Conservation (phyloP, 2,113 vertebrate species). For the Aramus guarauna region DNA sequence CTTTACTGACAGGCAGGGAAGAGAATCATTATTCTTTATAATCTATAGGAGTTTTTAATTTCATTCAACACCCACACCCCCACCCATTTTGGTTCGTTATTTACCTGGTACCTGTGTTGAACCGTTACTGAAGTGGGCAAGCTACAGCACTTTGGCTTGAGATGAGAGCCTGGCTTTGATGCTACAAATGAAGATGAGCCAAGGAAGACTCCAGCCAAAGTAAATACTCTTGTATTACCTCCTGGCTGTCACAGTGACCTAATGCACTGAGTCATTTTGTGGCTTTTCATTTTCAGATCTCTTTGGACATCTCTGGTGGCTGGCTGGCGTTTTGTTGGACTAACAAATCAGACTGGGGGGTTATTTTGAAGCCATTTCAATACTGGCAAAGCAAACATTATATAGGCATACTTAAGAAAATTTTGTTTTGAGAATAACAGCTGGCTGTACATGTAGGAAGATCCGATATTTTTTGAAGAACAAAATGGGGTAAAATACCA, state of each 20-base stretch:
- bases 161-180: slow-evolving; percentile 15
- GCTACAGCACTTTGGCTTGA: not conserved
- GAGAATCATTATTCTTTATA: not conserved
- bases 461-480: not conserved
- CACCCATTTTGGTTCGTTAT: not conserved
- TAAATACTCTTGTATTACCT: slow-evolving; percentile 37
- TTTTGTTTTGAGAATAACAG: not conserved
- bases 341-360: not conserved
- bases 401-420: not conserved
- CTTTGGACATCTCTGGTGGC: not conserved
- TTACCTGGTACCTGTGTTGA: not conserved
- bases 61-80: not conserved
- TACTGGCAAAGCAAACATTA: not conserved
- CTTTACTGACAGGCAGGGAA: not conserved
- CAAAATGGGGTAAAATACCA: not conserved
- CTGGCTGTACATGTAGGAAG: not conserved
- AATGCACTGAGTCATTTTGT: slow-evolving; percentile 44
- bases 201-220: slow-evolving; percentile 26
- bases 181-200: not conserved
- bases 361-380: slow-evolving; percentile 26
- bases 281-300: slow-evolving; percentile 25
- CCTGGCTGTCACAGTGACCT: slow-evolving; percentile 41
- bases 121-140: not conserved
- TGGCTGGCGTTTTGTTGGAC: not conserved
- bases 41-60: not conserved